Base-by-base conservation (phyloP, 2,113 vertebrate species). In the Turdus rufiventris region DNA sequence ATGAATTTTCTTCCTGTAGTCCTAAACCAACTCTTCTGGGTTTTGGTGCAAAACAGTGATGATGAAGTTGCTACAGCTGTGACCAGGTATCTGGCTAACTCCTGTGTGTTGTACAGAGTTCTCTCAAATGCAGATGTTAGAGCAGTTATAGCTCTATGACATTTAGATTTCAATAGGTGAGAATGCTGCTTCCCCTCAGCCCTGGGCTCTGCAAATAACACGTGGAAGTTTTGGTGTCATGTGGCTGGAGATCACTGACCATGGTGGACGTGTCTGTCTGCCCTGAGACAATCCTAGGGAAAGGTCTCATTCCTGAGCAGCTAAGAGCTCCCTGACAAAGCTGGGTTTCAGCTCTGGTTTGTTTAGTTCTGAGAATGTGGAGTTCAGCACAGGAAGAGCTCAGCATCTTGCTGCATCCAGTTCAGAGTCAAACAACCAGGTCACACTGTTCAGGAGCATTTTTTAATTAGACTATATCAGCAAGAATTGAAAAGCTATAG, bases 1-100 rank as follows among this genome's bases (percentile, higher is more conserved):
- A 98, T 99, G 95, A 98, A 98, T 92, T 99, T 99, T 96, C 98
- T 99, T 91, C 99, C 99, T n/a, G 93, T 99, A 75, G 98, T 99
- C 90, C 98, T 99, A 94, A 99, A 99, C 98, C 99, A 99, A 38
- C 98, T 99, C 63, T 99, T 99, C 96, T 98, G 98, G 98, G 98
- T 99, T 94, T 98, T 99, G 80, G 98, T 98, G 70, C 98, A 99
- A 95, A 99, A 98, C 79, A 98, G 98, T 54, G 98, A 98, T 11
- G 99, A 99, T 51, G 99, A 99, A 65, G 98, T 99, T 94, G 98
- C 98, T 57, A 98, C 98, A 80, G 95, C 98, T 89, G 98, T 99
- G 96, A 99, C 98, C 96, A 99, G 99, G 99, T 99, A 98, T 10
- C 40, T 71, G 25, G n/a, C 9, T n/a, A 8, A 51, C 14, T 54